phyloP scores from a whole-genome alignment of 2,888 invertebrate species.

The Parochlus steinenii region DNA sequence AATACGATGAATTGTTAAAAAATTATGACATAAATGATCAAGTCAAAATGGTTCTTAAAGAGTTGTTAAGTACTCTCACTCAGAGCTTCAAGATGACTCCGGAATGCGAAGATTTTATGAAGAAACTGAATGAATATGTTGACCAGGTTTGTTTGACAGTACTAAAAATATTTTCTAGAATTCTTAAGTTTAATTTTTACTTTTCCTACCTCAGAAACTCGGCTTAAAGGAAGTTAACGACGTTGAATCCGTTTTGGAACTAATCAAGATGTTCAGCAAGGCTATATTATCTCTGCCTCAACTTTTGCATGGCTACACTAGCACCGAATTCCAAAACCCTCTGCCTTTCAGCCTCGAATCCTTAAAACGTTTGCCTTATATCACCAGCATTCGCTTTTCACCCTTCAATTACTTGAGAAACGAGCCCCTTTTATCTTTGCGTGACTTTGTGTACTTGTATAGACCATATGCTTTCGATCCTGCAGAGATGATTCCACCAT shows the following conservation, averaged over 20 bases:
- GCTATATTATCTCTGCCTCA: too few species aligned
- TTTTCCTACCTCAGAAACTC: slow-evolving; percentile 35
- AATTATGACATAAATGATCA: not conserved
- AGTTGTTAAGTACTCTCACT: slow-evolving; percentile 4
- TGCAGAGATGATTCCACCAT: slow-evolving; percentile 43
- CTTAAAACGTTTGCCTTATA: slow-evolving; percentile 34
- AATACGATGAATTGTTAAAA: slow-evolving; percentile 24
- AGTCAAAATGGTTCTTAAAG: slow-evolving; percentile 2
- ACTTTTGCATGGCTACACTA: too few species aligned
- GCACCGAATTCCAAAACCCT: slow-evolving; percentile 14
- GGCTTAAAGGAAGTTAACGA: slow-evolving; percentile 43
- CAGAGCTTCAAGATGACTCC: slow-evolving; percentile 18
- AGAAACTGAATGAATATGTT: slow-evolving; percentile 41
- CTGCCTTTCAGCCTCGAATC: slow-evolving; percentile 28
- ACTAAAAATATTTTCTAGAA: slow-evolving; percentile 11
- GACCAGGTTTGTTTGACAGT: slow-evolving; percentile 34
- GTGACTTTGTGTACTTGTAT: slow-evolving; percentile 38
- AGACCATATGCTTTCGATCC: slow-evolving; percentile 36
- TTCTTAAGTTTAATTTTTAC: slow-evolving; percentile 5
- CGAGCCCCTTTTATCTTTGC: slow-evolving; percentile 39
- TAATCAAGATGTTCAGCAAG: slow-evolving; percentile 37
- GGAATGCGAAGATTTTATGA: slow-evolving; percentile 44
- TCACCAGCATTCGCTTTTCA: slow-evolving; percentile 42
- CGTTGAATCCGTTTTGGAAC: slow-evolving; percentile 39
- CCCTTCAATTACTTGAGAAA: slow-evolving; percentile 39